phyloP scores from a whole-genome alignment of 1,140 invertebrate species.

The Pantala flavescens region DNA sequence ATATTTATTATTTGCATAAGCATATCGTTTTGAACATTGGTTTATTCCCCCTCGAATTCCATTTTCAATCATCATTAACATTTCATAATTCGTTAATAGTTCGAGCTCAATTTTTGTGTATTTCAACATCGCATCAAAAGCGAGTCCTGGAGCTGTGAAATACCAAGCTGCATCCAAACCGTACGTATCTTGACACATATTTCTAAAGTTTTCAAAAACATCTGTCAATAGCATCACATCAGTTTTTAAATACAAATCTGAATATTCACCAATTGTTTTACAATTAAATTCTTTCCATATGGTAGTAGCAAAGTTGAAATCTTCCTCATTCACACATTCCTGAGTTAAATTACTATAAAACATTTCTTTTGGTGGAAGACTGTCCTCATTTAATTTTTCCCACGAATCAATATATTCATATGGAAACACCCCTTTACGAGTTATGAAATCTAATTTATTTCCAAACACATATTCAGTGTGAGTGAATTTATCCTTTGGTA shows the following conservation, averaged over 20 bases:
- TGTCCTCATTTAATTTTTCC: constrained; percentile 25
- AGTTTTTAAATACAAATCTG: constrained; percentile 3
- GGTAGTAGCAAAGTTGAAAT: background rate
- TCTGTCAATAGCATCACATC: background rate
- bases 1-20: too few relatives aligned
- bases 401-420: constrained; percentile 28
- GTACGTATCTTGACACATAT: constrained; percentile 18
- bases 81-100: constrained; percentile 24
- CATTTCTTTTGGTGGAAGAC: constrained; percentile 22
- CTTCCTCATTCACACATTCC: constrained; percentile 20
- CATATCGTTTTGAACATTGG: too few relatives aligned
- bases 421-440: constrained; percentile 28
- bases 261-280: background rate
- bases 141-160: constrained; percentile 26
- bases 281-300: background rate
- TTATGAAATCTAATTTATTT: constrained; percentile 21
- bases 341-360: constrained; percentile 20
- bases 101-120: constrained; percentile 24
- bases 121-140: constrained; percentile 26
- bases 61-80: constrained; percentile 25
- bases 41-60: too few relatives aligned
- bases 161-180: constrained; percentile 27
- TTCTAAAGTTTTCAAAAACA: background rate
- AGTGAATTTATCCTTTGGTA: constrained; percentile 16
- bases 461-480: background rate